These are phyloP conservation scores for Dysmachus trigonus DNA, from an alignment of 2,888 invertebrate genomes.

Conservation along the genomic window DNA sequence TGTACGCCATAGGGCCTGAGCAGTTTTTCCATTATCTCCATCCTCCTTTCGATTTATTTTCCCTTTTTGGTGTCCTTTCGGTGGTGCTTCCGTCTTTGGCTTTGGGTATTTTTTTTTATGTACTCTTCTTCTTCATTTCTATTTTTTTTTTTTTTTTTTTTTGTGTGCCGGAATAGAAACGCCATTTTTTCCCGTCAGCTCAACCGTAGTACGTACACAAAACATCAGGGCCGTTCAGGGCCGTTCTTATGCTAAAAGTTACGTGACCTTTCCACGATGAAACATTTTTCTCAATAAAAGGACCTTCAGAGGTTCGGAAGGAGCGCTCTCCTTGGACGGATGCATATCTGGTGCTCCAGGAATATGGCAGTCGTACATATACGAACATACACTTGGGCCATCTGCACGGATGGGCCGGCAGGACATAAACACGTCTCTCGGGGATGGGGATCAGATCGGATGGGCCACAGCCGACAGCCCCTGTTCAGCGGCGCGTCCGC, in stretches of 20 bases:
- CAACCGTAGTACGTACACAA: not conserved
- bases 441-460: not conserved
- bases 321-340: not conserved
- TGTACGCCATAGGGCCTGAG: slow-evolving; percentile 21
- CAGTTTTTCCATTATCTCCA: slow-evolving; percentile 36
- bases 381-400: no score
- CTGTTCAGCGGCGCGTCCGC: not conserved
- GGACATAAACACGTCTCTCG: not conserved
- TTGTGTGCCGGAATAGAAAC: not conserved
- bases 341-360: not conserved
- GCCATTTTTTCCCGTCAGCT: not conserved
- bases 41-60: slow-evolving; percentile 7
- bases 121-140: no score
- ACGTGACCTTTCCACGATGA: slow-evolving; percentile 46
- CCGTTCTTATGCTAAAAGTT: slow-evolving; percentile 44
- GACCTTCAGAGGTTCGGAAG: not conserved
- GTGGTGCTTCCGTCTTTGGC: not conserved
- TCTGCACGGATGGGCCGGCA: not conserved
- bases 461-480: not conserved
- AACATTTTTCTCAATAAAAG: slow-evolving; percentile 47
- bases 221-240: not conserved
- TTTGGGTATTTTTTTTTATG: no score
- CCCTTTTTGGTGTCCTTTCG: slow-evolving; percentile 6
- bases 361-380: not conserved
- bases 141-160: not conserved